phyloP scores from a whole-genome alignment of 1,140 invertebrate genomes.

The Lasioglossum baleicum region DNA sequence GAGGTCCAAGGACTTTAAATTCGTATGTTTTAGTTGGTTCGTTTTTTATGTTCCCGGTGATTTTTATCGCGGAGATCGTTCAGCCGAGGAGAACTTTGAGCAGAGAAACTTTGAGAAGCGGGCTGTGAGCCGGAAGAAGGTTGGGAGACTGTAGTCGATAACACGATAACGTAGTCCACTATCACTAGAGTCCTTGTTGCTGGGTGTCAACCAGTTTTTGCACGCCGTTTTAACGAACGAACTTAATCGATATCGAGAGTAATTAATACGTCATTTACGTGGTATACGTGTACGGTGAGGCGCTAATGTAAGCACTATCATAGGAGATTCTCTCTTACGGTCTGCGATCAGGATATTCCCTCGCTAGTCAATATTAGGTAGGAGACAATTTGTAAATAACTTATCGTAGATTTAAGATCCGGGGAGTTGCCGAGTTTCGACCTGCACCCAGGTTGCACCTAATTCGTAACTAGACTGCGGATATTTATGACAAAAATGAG shows the following conservation, averaged over 20 bases:
- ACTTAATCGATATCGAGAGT: not conserved
- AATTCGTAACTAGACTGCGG: no score
- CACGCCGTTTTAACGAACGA: constrained; percentile 3
- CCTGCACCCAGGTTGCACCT: no score
- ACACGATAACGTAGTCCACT: constrained; percentile 7
- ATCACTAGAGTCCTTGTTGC: constrained; percentile 9
- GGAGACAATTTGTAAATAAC: constrained; percentile 72
- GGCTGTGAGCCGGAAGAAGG: no score
- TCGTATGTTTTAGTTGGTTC: no score
- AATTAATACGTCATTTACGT: constrained; percentile 37
- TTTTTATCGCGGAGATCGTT: no score
- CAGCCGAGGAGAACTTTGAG: no score
- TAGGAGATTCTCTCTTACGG: constrained; percentile 26
- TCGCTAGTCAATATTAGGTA: constrained; percentile 80
- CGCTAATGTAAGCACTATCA: constrained; percentile 31
- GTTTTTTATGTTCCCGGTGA: no score
- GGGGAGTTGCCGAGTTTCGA: not conserved
- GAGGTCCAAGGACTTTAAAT: no score
- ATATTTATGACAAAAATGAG: no score
- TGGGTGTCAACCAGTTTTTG: constrained; percentile 7
- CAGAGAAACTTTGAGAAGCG: no score
- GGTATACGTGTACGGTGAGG: constrained; percentile 53
- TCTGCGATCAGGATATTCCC: constrained; percentile 65
- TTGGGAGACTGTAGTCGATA: not conserved
- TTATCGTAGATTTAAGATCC: constrained; percentile 4